Conservation (phyloP, 2,113 vertebrate species). For the Irena cyanogastra region DNA sequence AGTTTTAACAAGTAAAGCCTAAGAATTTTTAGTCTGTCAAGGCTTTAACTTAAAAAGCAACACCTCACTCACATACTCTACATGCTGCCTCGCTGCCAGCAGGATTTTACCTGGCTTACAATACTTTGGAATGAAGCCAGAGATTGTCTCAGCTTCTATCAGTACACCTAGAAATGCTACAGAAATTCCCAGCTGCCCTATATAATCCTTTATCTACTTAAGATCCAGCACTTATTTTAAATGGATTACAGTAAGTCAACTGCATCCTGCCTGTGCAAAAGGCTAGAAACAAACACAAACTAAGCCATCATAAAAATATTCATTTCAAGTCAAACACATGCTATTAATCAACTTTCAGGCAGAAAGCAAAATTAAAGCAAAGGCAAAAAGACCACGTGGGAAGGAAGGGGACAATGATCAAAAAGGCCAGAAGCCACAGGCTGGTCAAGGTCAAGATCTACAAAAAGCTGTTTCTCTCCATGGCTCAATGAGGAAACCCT, state of each 20-base stretch:
- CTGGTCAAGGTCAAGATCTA: neutral
- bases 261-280: neutral
- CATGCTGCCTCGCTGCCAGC: neutral
- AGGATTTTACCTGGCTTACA: neutral
- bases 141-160: neutral
- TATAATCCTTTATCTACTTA: neutral
- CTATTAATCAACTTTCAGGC: neutral
- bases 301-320: fast-evolving
- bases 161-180: neutral
- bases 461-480: neutral
- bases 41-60: neutral
- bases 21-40: neutral
- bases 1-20: neutral
- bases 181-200: neutral
- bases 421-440: neutral
- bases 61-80: neutral
- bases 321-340: neutral
- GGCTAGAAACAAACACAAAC: neutral
- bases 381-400: neutral
- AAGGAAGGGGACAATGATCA: neutral
- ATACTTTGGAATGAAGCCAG: neutral
- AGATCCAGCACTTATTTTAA: neutral
- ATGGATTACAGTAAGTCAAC: neutral
- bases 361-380: neutral
- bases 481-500: neutral